phyloP scores from a whole-genome alignment of 2,888 invertebrate genomes.

The Morinoia aosen region DNA sequence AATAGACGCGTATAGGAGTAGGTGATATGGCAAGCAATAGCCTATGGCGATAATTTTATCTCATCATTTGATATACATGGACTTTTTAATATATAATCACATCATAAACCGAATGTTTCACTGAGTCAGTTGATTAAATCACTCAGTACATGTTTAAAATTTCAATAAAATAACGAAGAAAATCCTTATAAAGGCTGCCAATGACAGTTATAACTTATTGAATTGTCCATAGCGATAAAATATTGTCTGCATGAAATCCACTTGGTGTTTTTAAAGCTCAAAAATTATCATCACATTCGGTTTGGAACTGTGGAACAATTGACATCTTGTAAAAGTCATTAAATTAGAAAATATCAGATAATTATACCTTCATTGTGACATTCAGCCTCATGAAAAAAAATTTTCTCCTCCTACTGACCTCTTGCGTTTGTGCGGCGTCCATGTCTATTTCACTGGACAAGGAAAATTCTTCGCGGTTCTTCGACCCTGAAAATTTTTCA shows the following conservation, averaged over 20 bases:
- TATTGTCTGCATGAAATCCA: background rate
- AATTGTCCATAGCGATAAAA: background rate
- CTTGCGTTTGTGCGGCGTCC: conserved; percentile 1
- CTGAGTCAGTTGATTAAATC: no score
- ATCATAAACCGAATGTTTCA: no score
- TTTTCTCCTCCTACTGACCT: background rate
- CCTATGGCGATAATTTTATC: no score
- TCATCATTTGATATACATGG: no score
- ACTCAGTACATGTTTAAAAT: no score
- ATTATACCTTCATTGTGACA: background rate
- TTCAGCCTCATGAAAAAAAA: background rate
- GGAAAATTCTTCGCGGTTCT: conserved; percentile 5
- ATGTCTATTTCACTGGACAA: background rate
- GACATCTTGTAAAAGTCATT: background rate
- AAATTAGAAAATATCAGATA: background rate
- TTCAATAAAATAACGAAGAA: no score
- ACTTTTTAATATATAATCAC: no score
- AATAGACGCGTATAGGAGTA: no score
- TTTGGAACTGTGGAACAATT: background rate
- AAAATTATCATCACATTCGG: background rate
- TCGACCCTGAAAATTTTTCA: conserved; percentile 38
- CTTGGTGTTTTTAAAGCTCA: background rate
- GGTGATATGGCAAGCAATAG: no score
- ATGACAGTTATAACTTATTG: no score
- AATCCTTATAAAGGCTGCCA: no score